Evolutionary conservation across 2,113 vertebrate species (phyloP).

Genomic region (Lonchura striata): DNA sequence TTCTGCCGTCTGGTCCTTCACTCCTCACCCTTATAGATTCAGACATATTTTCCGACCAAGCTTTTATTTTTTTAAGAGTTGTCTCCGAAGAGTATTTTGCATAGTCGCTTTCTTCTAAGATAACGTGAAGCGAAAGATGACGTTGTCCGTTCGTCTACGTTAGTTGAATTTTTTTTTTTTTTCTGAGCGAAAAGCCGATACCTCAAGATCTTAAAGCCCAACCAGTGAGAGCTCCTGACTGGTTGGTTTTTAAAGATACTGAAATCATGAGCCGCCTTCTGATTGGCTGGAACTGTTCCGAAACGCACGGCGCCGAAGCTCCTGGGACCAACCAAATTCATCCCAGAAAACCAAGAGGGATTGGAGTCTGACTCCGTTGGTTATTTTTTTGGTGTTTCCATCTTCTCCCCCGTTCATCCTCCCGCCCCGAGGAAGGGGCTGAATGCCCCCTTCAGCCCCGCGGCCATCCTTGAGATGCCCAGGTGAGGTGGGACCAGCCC

Average conservation of each 20-base stretch:
- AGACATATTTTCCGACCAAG: constrained; percentile 83
- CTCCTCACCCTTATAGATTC: constrained; percentile 77
- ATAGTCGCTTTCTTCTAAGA: constrained; percentile 63
- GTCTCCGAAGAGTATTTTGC: constrained; percentile 73
- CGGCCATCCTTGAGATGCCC: neutral
- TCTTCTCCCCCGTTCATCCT: neutral
- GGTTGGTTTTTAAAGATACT: constrained; percentile 69
- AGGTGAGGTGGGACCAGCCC: neutral
- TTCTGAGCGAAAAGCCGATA: constrained; percentile 50
- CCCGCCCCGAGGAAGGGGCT: neutral
- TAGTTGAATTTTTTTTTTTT: neutral
- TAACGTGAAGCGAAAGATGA: constrained; percentile 49
- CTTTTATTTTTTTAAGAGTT: constrained; percentile 85
- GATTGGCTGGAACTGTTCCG: constrained; percentile 57
- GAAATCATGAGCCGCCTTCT: constrained; percentile 58
- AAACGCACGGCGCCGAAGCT: constrained; percentile 4
- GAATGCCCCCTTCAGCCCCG: neutral
- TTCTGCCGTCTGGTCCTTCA: constrained; percentile 56
- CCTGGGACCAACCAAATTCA: constrained; percentile 55
- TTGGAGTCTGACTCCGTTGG: neutral
- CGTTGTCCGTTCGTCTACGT: neutral
- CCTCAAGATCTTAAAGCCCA: constrained; percentile 69
- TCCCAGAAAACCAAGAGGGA: neutral
- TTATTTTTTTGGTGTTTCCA: neutral
- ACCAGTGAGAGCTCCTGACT: constrained; percentile 45